phyloP scores from a whole-genome alignment of 2,797 vertebrate genomes.

The Lagodon rhomboides region DNA sequence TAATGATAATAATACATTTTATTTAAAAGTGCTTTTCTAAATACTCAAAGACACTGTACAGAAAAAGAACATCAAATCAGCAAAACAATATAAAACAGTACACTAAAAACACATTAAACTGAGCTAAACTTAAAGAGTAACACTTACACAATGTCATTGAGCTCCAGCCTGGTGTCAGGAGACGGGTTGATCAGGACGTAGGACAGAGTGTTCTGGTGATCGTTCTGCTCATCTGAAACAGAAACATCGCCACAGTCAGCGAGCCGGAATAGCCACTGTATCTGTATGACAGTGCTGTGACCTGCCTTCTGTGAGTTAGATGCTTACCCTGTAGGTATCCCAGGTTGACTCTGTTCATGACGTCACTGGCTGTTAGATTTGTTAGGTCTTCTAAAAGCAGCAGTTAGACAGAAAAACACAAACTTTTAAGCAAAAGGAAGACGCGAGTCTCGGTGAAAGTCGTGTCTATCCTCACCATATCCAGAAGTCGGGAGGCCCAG shows the following conservation, averaged over 20 bases:
- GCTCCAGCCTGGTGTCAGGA: slow-evolving; percentile 93
- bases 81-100: too few relatives aligned
- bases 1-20: too few relatives aligned
- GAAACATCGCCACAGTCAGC: slow-evolving; percentile 27
- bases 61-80: too few relatives aligned
- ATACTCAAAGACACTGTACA: too few relatives aligned
- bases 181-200: slow-evolving; percentile 96
- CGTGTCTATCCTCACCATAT: slow-evolving; percentile 88
- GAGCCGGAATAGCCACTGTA: background rate
- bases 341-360: slow-evolving; percentile 99
- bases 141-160: slow-evolving; percentile 94
- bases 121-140: background rate
- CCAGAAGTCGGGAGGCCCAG: slow-evolving; percentile 94
- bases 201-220: slow-evolving; percentile 96
- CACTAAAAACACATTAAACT: too few relatives aligned
- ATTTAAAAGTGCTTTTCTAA: too few relatives aligned
- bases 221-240: slow-evolving; percentile 93
- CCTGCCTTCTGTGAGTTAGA: too few relatives aligned
- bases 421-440: slow-evolving; percentile 67
- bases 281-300: too few relatives aligned
- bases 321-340: slow-evolving; percentile 96
- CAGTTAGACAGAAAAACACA: slow-evolving; percentile 39
- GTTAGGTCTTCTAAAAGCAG: slow-evolving; percentile 90
- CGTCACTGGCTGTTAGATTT: slow-evolving; percentile 98
- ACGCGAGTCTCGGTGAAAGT: background rate